Evolutionary conservation across 2,797 vertebrate genomes (phyloP).

Genomic region (Paratrypauchen microcephalus): DNA sequence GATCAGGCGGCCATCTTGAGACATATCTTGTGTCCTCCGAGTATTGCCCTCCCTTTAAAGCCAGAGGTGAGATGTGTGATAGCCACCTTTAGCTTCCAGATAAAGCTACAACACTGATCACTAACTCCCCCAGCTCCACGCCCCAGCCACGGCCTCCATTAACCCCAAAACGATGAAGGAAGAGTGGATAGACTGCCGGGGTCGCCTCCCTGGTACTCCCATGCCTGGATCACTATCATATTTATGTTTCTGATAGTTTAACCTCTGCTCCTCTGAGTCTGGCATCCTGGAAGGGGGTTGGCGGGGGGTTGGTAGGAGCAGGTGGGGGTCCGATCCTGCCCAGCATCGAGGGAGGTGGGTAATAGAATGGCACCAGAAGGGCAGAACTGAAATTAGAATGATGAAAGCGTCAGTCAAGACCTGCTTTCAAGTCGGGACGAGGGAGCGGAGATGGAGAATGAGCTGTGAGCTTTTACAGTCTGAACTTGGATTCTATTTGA

Average conservation of each 20-base stretch:
- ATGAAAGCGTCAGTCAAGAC: constrained; percentile 41
- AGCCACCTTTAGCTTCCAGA: constrained; percentile 61
- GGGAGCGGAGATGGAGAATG: constrained; percentile 22
- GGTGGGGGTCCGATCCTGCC: constrained; percentile 50
- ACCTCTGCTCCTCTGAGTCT: constrained; percentile 67
- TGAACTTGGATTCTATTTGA: not conserved
- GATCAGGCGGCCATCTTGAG: constrained; percentile 31
- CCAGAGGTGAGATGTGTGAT: constrained; percentile 72
- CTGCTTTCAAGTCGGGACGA: constrained; percentile 42
- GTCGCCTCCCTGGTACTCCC: constrained; percentile 57
- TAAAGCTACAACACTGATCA: constrained; percentile 70
- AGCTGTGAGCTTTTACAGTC: not conserved
- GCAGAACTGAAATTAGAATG: constrained; percentile 44
- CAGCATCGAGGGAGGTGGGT: constrained; percentile 50
- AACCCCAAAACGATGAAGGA: constrained; percentile 50
- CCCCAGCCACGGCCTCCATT: constrained; percentile 60
- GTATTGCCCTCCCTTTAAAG: constrained; percentile 63
- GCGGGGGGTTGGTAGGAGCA: no score
- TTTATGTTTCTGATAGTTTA: constrained; percentile 78
- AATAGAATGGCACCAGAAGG: constrained; percentile 56
- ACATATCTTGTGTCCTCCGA: constrained; percentile 49
- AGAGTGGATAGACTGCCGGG: constrained; percentile 46
- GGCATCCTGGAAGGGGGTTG: constrained; percentile 42
- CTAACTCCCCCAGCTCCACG: constrained; percentile 51
- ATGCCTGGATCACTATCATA: constrained; percentile 66